These are phyloP conservation scores for Thecocarcelia acutangulata DNA, from an alignment of 2,888 invertebrate genomes.

Conservation along the genomic window DNA sequence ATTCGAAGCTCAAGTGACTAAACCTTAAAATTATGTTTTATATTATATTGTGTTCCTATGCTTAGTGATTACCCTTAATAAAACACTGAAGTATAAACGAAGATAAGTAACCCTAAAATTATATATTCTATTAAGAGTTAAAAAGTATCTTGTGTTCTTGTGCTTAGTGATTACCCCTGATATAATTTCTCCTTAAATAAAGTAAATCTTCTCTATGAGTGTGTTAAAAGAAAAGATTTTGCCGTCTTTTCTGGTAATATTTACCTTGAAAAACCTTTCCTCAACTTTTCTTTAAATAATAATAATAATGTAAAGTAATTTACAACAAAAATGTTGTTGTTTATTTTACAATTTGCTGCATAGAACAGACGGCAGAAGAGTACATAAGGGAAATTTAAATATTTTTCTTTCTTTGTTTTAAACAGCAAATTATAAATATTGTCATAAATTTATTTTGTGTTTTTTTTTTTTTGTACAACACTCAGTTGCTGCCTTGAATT, in stretches of 20 bases:
- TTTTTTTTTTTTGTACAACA: neutral
- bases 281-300: constrained; percentile 1
- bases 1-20: too few relatives aligned
- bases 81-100: too few relatives aligned
- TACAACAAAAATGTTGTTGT: constrained; percentile 27
- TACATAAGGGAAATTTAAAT: neutral
- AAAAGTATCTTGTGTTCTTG: too few relatives aligned
- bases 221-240: constrained; percentile 46
- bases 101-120: too few relatives aligned
- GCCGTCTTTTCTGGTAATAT: neutral
- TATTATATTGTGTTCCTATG: too few relatives aligned
- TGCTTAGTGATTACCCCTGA: constrained; percentile 23
- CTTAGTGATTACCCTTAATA: constrained; percentile 24
- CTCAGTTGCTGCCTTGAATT: constrained; percentile 13
- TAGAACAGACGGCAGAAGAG: neutral
- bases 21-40: too few relatives aligned
- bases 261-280: constrained; percentile 37
- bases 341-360: constrained; percentile 36
- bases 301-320: constrained; percentile 16
- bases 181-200: neutral
- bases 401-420: constrained; percentile 36
- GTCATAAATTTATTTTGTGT: constrained; percentile 40
- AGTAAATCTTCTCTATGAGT: constrained; percentile 47
- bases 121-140: too few relatives aligned
- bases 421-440: constrained; percentile 55